These are phyloP conservation scores for Laupala kohalensis DNA, from an alignment of 1,140 invertebrate genomes.

Conservation along the genomic window DNA sequence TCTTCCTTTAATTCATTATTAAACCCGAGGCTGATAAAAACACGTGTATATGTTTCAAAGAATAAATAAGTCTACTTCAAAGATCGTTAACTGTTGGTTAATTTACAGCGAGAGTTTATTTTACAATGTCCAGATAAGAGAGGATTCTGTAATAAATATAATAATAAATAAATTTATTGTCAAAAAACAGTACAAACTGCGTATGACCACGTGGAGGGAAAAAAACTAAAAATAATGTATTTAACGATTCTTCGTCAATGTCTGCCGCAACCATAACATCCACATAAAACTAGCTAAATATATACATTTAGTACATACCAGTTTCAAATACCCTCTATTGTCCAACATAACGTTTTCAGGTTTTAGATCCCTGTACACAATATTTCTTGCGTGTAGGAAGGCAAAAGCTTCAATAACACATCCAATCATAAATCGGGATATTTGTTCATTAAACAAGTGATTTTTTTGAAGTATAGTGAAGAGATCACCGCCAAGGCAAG, in stretches of 20 bases:
- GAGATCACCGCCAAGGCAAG: constrained; percentile 90
- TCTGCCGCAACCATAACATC: too few relatives aligned
- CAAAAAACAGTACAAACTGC: neutral
- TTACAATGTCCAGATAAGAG: too few relatives aligned
- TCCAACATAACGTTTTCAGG: constrained; percentile 89
- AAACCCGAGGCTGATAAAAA: too few relatives aligned
- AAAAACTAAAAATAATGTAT: neutral
- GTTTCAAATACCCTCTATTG: constrained; percentile 75
- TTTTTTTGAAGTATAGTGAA: constrained; percentile 79
- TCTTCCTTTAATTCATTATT: too few relatives aligned
- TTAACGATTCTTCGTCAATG: too few relatives aligned
- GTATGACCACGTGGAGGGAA: neutral
- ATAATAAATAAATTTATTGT: neutral
- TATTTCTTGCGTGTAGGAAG: constrained; percentile 67
- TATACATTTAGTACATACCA: constrained; percentile 43
- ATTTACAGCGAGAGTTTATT: too few relatives aligned
- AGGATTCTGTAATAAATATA: neutral
- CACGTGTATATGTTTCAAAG: too few relatives aligned
- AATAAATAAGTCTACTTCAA: too few relatives aligned
- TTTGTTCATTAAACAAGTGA: constrained; percentile 70
- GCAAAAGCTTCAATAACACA: constrained; percentile 87
- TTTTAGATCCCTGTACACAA: constrained; percentile 89
- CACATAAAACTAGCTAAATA: too few relatives aligned
- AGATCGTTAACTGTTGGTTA: too few relatives aligned
- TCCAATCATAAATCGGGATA: constrained; percentile 75